Evolutionary conservation across 2,888 invertebrate genomes (phyloP).

Genomic region (Polia nebulosa): DNA sequence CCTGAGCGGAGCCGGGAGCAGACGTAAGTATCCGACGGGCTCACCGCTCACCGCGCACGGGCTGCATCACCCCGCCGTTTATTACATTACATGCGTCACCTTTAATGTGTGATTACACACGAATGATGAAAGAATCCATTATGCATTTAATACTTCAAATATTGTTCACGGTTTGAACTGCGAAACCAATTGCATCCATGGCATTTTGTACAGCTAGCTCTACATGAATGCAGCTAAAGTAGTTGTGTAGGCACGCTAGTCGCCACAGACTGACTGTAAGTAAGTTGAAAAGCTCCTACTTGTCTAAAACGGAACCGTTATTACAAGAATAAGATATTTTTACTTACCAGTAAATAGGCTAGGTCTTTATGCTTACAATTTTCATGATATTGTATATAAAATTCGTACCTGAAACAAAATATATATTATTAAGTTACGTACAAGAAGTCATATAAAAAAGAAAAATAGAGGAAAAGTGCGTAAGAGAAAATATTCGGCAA

Average conservation of each 20-base stretch:
- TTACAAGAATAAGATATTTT: not conserved
- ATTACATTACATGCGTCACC: conserved; percentile 64
- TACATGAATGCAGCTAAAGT: not conserved
- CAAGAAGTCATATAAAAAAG: conserved; percentile 47
- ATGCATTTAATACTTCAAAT: not conserved
- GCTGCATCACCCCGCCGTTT: conserved; percentile 66
- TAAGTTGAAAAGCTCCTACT: not conserved
- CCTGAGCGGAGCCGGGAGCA: conserved; percentile 72
- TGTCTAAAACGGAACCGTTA: not conserved
- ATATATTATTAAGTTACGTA: conserved; percentile 50
- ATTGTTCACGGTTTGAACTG: not conserved
- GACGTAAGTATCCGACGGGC: conserved; percentile 73
- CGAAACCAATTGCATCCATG: not conserved
- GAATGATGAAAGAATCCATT: conserved; percentile 10
- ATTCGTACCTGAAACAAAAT: conserved; percentile 64
- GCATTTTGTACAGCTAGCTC: not conserved
- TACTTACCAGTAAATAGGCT: conserved; percentile 18
- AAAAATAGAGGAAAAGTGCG: conserved; percentile 51
- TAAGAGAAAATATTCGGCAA: conserved; percentile 59
- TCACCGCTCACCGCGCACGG: conserved; percentile 44
- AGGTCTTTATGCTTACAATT: not conserved
- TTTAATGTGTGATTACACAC: conserved; percentile 47
- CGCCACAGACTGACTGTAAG: not conserved
- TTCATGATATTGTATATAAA: conserved; percentile 18
- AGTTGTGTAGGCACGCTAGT: not conserved